A percentile compares a stretch with the other conserved stretches of the same genome.
These are phyloP conservation scores for Harpalus rubripes DNA, from an alignment of 2,888 invertebrate species.

Conservation along the genomic window DNA sequence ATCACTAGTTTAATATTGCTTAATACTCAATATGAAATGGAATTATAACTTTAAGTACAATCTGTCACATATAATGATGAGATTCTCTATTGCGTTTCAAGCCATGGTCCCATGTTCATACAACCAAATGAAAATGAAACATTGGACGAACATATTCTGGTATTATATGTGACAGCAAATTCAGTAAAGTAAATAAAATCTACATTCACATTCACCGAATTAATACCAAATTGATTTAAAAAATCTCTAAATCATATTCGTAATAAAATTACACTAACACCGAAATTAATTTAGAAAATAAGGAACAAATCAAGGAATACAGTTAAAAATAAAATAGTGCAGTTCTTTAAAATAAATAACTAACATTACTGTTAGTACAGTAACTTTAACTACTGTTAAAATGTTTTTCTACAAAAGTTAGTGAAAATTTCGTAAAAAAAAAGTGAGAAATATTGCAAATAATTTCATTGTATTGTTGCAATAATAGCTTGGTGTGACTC, in stretches of 20 bases:
- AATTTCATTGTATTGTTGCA: conserved; percentile 49
- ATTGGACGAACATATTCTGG: conserved; percentile 43
- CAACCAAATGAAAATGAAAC: conserved; percentile 23
- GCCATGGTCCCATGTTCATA: conserved; percentile 61
- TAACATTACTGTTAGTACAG: conserved; percentile 23
- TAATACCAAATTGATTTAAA: conserved; percentile 16
- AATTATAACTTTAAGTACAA: conserved; percentile 54
- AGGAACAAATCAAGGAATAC: conserved; percentile 8
- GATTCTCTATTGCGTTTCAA: conserved; percentile 46
- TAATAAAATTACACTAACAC: conserved; percentile 24
- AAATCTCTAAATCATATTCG: conserved; percentile 1
- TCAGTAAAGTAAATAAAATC: conserved; percentile 41
- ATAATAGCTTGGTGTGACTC: conserved; percentile 52
- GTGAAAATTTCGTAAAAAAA: conserved; percentile 49
- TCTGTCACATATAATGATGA: conserved; percentile 60
- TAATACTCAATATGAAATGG: conserved; percentile 57
- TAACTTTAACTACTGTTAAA: conserved; percentile 2
- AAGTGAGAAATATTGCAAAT: conserved; percentile 55
- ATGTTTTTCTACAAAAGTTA: conserved; percentile 41
- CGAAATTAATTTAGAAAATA: background rate
- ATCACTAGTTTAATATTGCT: conserved; percentile 66
- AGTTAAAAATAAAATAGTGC: conserved; percentile 22
- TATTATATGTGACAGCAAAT: conserved; percentile 60
- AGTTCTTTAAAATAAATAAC: conserved; percentile 18
- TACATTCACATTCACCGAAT: conserved; percentile 12